Evolutionary conservation across 2,888 invertebrate genomes (phyloP).

Genomic region (Harpalus rufipes): DNA sequence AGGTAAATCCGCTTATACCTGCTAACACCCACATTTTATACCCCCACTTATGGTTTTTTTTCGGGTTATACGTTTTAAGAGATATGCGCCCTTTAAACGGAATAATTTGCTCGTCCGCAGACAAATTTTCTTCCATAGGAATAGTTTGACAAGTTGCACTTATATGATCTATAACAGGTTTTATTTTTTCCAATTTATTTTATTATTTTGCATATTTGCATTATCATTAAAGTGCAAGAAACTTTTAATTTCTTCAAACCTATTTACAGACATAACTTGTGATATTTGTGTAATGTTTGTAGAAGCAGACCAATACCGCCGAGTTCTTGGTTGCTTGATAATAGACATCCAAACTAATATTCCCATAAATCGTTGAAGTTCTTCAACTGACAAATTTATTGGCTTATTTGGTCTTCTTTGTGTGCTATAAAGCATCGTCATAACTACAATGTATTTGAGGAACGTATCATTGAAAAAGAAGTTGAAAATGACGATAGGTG

Average conservation of each 20-base stretch:
- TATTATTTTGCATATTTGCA: not conserved
- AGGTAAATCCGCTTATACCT: constrained; percentile 70
- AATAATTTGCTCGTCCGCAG: constrained; percentile 68
- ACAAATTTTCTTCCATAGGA: constrained; percentile 67
- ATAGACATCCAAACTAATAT: not conserved
- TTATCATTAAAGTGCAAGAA: constrained; percentile 65
- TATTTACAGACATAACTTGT: constrained; percentile 65
- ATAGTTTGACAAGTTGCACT: constrained; percentile 57
- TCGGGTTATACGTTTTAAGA: constrained; percentile 71
- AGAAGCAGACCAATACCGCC: not conserved
- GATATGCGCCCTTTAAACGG: constrained; percentile 67
- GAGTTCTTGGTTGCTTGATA: too few relatives aligned
- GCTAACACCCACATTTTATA: constrained; percentile 70
- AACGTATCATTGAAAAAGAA: too few relatives aligned
- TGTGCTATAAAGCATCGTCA: too few relatives aligned
- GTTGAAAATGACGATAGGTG: too few relatives aligned
- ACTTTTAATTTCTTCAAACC: constrained; percentile 66
- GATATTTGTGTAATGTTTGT: not conserved
- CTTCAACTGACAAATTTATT: constrained; percentile 9
- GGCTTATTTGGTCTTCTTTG: not conserved
- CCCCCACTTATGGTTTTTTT: constrained; percentile 72
- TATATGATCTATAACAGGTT: constrained; percentile 65
- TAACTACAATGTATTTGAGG: too few relatives aligned
- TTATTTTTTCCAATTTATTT: constrained; percentile 64
- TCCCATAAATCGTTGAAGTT: constrained; percentile 12